Evolutionary conservation across 2,113 vertebrate genomes (phyloP).

Genomic region (Peromyscus maniculatus): DNA sequence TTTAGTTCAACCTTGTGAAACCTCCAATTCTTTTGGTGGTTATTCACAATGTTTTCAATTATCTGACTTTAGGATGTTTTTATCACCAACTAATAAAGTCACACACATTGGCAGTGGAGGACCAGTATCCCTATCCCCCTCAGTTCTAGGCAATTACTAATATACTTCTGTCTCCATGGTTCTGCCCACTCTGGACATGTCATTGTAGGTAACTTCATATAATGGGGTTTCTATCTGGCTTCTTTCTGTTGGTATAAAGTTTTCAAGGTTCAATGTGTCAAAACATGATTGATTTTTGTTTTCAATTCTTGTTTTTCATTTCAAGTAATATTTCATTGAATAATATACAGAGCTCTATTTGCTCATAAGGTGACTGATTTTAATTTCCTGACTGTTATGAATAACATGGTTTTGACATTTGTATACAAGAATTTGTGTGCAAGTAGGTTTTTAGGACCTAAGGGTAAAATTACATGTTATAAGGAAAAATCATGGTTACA

Average conservation of each 20-base stretch:
- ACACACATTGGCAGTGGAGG: neutral
- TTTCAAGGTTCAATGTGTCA: neutral
- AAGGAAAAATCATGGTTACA: neutral
- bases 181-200: neutral
- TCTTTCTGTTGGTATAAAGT: neutral
- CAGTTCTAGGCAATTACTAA: neutral
- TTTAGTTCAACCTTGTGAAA: neutral
- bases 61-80: slow-evolving; percentile 9
- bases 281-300: neutral
- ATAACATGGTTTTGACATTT: neutral
- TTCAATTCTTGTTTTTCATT: neutral
- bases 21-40: neutral
- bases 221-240: neutral
- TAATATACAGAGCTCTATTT: neutral
- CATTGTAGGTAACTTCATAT: neutral
- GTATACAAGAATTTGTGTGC: neutral
- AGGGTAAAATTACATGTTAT: neutral
- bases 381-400: neutral
- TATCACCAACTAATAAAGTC: neutral
- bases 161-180: neutral
- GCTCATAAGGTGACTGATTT: neutral
- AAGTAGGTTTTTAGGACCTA: neutral
- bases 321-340: neutral
- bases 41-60: neutral
- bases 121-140: neutral